Base-by-base conservation (phyloP, 2,113 vertebrate species). In the Setophaga petechia region DNA sequence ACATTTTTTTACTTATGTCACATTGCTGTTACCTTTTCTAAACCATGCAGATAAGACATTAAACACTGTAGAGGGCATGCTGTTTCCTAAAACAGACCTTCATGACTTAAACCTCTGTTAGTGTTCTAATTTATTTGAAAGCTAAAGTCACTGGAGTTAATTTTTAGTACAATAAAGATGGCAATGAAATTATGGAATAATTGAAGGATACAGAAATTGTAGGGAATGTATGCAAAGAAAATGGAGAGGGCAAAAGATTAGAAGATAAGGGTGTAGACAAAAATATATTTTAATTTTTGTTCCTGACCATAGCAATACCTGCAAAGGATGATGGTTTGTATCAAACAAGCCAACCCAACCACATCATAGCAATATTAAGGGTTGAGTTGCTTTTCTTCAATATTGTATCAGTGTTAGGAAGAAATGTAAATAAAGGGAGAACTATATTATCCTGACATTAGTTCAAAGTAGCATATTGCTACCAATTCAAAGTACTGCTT, bases 301-400 rank as follows among this genome's bases (percentile, higher is more conserved):
- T 87, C 21, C 31, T 18, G 79, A n/a, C 25, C 25, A 33, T 9
- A 74, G 17, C 13, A 58, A 33, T 16, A 59, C 9, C 19, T 79
- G 19, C 5, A 12, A 35, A 47, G 14, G 52, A 12, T 1, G 0
- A 21, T 44, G 7, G 2, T 67, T 46, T 37, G 12, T 43, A 62
- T 30, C 6, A 54, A 80, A 44, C 1, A 3, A 51, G 31, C 4
- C 30, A 52, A 54, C 46, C 7, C 46, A 57, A 30, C 4, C 19
- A 79, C 30, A 37, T 68, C 16, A 30, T 30, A 68, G 27, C 8
- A 43, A 46, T 75, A 75, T 46, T n/a, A 65, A 74, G 7, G 20
- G 10, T 3, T 69, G 19, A 89, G 9, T 27, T 68, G 15, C 21
- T 51, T 92, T 68, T 73, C 35, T 33, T 87, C 8, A 47, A 24